A percentile compares a stretch with the other conserved stretches of the same genome.
Conservation (phyloP, 2,797 vertebrate genomes). For the Enoplosus armatus region DNA sequence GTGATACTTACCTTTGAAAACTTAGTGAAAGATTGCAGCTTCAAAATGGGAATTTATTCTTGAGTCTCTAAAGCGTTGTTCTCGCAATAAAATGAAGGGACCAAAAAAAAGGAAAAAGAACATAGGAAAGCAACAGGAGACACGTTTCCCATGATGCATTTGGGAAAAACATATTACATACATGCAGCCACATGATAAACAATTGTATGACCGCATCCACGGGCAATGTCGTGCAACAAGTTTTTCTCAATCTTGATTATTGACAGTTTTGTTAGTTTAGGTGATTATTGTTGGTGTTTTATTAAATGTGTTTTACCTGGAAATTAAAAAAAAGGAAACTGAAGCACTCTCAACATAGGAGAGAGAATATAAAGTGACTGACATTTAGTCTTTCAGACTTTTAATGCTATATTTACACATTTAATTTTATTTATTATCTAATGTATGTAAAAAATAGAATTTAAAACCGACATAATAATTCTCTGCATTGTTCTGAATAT, state of each 20-base stretch:
- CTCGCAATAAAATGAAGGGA: conserved; percentile 82
- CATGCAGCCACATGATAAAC: conserved; percentile 53
- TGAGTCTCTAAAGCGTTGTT: conserved; percentile 82
- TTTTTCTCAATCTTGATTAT: background rate
- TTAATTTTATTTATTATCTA: background rate
- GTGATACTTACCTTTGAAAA: conserved; percentile 73
- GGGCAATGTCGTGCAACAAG: background rate
- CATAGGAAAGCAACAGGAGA: conserved; percentile 76
- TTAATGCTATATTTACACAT: background rate
- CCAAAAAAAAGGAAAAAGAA: conserved; percentile 78
- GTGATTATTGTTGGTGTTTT: background rate
- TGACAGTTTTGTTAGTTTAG: conserved; percentile 11
- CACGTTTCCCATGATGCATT: conserved; percentile 84
- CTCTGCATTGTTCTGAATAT: accelerated
- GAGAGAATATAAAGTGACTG: background rate
- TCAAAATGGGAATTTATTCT: conserved; percentile 68
- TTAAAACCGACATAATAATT: background rate
- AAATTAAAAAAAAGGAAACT: background rate
- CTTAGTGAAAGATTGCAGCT: conserved; percentile 56
- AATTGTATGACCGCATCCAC: background rate
- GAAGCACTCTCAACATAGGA: background rate
- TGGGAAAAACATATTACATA: conserved; percentile 72
- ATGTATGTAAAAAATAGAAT: background rate
- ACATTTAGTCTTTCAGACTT: background rate
- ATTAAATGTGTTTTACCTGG: accelerated